Evolutionary conservation across 2,113 vertebrate genomes (phyloP).

Genomic region (Zingel zingel): DNA sequence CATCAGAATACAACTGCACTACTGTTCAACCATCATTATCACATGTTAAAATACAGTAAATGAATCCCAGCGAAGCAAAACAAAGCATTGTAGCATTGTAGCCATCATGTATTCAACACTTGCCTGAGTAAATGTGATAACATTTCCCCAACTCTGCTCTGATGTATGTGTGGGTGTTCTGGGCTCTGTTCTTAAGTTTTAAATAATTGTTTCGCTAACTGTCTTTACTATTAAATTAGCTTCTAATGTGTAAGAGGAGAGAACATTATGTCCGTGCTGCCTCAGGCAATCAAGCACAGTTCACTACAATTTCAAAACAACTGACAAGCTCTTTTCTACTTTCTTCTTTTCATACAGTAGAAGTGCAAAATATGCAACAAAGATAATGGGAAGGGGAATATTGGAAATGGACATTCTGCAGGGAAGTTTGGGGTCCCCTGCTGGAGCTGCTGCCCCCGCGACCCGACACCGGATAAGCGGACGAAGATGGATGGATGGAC

Average conservation of each 20-base stretch:
- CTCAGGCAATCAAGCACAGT: constrained; percentile 12
- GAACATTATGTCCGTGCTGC: constrained; percentile 50
- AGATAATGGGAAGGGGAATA: not conserved
- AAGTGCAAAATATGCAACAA: not conserved
- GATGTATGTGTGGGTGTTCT: constrained; percentile 19
- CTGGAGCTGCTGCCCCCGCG: too few species aligned
- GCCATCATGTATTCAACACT: not conserved
- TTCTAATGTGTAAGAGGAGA: constrained; percentile 19
- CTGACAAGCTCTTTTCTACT: not conserved
- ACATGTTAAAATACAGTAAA: not conserved
- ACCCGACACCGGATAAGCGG: too few species aligned
- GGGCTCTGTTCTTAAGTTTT: constrained; percentile 3
- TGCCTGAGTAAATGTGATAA: not conserved
- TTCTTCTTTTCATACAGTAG: not conserved
- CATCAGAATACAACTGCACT: constrained; percentile 19
- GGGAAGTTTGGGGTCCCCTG: too few species aligned
- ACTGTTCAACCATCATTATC: not conserved
- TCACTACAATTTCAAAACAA: constrained; percentile 19
- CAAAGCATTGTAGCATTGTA: not conserved
- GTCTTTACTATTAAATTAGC: constrained; percentile 54
- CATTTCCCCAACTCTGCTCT: not conserved
- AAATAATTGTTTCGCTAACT: constrained; percentile 17
- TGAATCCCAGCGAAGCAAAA: not conserved
- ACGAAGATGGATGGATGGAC: too few species aligned
- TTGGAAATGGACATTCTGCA: not conserved